These are phyloP conservation scores for Aptenodytes patagonicus DNA, from an alignment of 2,113 vertebrate species.

Conservation along the genomic window DNA sequence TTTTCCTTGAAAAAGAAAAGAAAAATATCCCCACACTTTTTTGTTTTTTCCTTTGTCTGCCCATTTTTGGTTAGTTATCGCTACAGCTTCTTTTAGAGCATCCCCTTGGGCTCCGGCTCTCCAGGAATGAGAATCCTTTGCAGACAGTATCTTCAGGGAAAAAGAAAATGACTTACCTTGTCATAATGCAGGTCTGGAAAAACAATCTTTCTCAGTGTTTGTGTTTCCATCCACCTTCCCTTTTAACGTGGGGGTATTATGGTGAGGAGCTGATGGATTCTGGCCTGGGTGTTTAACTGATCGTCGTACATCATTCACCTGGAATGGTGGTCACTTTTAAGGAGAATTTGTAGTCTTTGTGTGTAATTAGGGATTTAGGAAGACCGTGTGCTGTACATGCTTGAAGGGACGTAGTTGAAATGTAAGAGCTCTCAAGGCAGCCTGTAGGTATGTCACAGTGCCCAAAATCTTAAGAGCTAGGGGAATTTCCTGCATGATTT, in stretches of 20 bases:
- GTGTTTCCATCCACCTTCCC: neutral
- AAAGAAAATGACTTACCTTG: neutral
- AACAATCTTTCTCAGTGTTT: neutral
- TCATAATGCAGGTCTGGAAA: neutral
- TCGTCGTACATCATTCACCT: neutral
- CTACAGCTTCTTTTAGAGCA: constrained; percentile 13
- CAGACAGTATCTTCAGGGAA: constrained; percentile 16
- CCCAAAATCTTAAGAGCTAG: neutral
- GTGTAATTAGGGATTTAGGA: neutral
- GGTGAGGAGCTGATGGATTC: neutral
- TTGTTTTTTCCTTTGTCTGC: neutral
- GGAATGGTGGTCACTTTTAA: neutral
- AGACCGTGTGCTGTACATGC: neutral
- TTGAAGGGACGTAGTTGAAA: neutral
- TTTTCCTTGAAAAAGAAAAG: neutral
- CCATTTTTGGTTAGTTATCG: neutral
- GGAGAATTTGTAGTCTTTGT: neutral
- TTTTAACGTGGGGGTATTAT: accelerated
- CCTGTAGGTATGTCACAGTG: neutral
- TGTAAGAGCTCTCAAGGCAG: constrained; percentile 16
- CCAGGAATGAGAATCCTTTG: constrained; percentile 27
- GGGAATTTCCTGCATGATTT: neutral
- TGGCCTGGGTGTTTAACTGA: neutral
- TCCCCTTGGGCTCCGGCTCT: constrained; percentile 25
- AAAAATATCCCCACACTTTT: neutral